A percentile compares a stretch with the other conserved stretches of the same genome.
phyloP scores from a whole-genome alignment of 2,888 invertebrate genomes.

The Sphaerophoria rueppellii region DNA sequence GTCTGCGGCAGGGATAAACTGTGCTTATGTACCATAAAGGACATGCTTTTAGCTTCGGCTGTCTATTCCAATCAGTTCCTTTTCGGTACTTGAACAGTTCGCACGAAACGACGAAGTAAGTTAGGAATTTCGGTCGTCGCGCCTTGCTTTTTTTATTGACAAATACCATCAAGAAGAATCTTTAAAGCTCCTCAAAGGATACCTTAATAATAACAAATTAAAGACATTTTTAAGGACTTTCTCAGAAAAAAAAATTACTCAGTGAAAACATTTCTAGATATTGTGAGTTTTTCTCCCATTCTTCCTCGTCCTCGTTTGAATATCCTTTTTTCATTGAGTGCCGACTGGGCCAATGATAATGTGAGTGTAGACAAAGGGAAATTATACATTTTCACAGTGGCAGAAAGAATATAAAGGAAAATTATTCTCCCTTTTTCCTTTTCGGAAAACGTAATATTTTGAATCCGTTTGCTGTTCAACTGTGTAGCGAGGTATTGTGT shows the following conservation, averaged over 20 bases:
- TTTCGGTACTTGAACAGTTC: constrained; percentile 68
- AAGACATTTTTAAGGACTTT: neutral
- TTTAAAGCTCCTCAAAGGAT: neutral
- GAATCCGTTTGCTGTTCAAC: constrained; percentile 5
- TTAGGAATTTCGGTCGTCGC: constrained; percentile 49
- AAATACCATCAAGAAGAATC: neutral
- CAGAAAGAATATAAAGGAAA: constrained; percentile 20
- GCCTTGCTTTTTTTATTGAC: constrained; percentile 27
- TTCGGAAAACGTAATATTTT: constrained; percentile 22
- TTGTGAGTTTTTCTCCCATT: neutral
- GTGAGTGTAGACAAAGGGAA: constrained; percentile 35
- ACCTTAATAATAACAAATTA: constrained; percentile 11
- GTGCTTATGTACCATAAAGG: constrained; percentile 48
- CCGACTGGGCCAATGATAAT: constrained; percentile 18
- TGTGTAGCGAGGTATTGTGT: constrained; percentile 14
- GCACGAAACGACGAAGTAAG: constrained; percentile 32
- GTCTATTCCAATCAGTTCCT: constrained; percentile 66
- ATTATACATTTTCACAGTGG: constrained; percentile 22
- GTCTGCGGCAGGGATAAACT: neutral
- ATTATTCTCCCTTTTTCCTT: constrained; percentile 45
- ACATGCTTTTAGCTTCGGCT: constrained; percentile 21
- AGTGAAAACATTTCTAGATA: too few species aligned
- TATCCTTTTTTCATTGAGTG: constrained; percentile 44
- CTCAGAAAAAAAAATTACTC: too few species aligned
- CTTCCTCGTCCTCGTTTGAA: constrained; percentile 10